Percentiles rank a stretch among this genome's conserved stretches.
Evolutionary conservation across 1,140 invertebrate genomes (phyloP).

Genomic region (Myzus persicae): DNA sequence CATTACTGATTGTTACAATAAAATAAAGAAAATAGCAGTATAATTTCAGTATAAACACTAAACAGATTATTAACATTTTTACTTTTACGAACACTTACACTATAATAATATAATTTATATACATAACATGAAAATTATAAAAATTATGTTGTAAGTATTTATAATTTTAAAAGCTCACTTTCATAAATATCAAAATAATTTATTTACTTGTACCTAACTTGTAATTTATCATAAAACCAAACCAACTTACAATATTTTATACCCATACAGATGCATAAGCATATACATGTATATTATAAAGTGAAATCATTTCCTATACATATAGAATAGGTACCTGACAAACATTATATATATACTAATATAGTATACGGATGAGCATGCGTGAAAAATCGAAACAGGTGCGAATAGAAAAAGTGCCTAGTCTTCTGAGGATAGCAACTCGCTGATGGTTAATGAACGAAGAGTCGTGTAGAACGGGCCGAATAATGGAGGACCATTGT

Average conservation of each 20-base stretch:
- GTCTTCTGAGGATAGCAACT: constrained; percentile 39
- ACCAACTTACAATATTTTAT: background rate
- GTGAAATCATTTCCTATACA: background rate
- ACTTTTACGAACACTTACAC: background rate
- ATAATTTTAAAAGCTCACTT: background rate
- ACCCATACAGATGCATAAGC: background rate
- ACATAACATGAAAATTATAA: too few relatives aligned
- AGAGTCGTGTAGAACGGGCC: constrained; percentile 53
- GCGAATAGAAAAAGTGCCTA: constrained; percentile 41
- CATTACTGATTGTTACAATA: background rate
- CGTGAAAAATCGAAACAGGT: constrained; percentile 50
- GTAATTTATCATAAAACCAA: background rate
- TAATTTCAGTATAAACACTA: too few relatives aligned
- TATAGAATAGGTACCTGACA: background rate
- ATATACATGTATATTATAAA: background rate
- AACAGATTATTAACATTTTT: too few relatives aligned
- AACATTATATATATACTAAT: constrained; percentile 23
- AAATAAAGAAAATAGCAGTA: background rate
- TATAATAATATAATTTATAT: too few relatives aligned
- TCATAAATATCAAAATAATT: background rate
- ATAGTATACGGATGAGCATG: constrained; percentile 21
- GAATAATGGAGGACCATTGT: constrained; percentile 54
- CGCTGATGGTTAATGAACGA: constrained; percentile 50
- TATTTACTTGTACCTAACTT: background rate
- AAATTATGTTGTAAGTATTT: background rate